Evolutionary conservation across 2,888 invertebrate genomes (phyloP).

Genomic region (Cheilosia pagana): DNA sequence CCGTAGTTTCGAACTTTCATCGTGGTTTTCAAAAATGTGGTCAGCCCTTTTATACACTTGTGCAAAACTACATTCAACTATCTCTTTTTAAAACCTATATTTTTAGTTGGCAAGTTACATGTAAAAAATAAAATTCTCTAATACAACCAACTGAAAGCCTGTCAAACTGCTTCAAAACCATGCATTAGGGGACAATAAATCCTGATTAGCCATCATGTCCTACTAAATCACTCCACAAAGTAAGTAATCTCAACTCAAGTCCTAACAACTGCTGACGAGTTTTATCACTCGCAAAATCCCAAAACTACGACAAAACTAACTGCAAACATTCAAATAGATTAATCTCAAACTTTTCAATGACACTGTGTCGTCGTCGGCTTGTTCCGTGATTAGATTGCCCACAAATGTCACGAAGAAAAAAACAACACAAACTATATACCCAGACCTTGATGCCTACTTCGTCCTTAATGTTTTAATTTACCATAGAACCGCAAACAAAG

Average conservation of each 20-base stretch:
- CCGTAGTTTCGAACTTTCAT: too few relatives aligned
- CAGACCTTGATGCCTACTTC: constrained; percentile 7
- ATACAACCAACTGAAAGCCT: too few relatives aligned
- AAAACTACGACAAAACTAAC: constrained; percentile 36
- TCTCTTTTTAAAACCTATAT: too few relatives aligned
- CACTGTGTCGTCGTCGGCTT: constrained; percentile 44
- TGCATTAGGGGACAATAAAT: too few relatives aligned
- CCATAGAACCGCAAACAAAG: constrained; percentile 11
- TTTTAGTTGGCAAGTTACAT: too few relatives aligned
- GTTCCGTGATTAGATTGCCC: constrained; percentile 46
- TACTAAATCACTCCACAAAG: not conserved
- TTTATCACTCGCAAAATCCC: constrained; percentile 29
- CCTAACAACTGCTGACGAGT: constrained; percentile 22
- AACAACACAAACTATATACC: not conserved
- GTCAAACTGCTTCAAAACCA: too few relatives aligned
- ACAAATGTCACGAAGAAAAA: constrained; percentile 49
- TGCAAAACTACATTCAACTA: too few relatives aligned
- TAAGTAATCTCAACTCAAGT: not conserved
- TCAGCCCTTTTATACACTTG: too few relatives aligned
- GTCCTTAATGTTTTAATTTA: constrained; percentile 67
- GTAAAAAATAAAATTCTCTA: too few relatives aligned
- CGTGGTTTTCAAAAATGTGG: too few relatives aligned
- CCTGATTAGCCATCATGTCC: not conserved
- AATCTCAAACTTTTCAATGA: constrained; percentile 61
- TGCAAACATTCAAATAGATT: constrained; percentile 45